Percentiles rank a stretch among this genome's conserved stretches.
These are phyloP conservation scores for Stichodactyla helianthus DNA, from an alignment of 64 coral and sea anemone genomes.

Conservation along the genomic window DNA sequence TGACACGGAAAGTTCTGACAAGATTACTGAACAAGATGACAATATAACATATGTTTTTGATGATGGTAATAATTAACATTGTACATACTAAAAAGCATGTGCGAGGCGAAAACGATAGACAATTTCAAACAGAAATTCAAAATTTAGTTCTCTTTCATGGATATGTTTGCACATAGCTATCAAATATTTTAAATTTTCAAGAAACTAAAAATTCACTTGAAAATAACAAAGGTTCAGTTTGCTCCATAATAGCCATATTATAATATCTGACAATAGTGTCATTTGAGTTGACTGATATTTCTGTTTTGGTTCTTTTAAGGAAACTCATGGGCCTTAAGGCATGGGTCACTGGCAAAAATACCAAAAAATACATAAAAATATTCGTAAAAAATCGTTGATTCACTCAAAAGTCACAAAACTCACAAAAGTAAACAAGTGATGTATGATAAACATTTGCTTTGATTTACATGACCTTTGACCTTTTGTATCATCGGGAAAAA, in stretches of 20 bases:
- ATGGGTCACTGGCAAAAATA: no score
- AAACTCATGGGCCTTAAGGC: no score
- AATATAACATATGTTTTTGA: slow-evolving; percentile 1
- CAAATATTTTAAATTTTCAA: neutral
- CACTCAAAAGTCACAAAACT: no score
- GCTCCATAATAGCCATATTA: neutral
- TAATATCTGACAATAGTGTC: neutral
- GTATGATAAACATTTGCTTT: no score
- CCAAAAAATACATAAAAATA: no score
- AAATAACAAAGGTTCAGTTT: neutral
- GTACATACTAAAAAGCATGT: neutral
- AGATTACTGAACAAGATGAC: neutral
- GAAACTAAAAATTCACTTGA: neutral
- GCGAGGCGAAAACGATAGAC: no score
- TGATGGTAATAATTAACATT: neutral
- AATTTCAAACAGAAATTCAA: no score
- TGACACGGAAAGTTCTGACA: neutral
- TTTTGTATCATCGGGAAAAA: no score
- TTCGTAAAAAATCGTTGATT: no score
- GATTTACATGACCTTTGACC: no score
- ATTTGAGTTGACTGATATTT: neutral
- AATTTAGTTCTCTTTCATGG: neutral
- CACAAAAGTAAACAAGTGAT: no score
- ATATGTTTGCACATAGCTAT: neutral
- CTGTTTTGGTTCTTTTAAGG: slow-evolving; percentile 3